Evolutionary conservation across 2,888 invertebrate species (phyloP).

Genomic region (Agonum fuliginosum): DNA sequence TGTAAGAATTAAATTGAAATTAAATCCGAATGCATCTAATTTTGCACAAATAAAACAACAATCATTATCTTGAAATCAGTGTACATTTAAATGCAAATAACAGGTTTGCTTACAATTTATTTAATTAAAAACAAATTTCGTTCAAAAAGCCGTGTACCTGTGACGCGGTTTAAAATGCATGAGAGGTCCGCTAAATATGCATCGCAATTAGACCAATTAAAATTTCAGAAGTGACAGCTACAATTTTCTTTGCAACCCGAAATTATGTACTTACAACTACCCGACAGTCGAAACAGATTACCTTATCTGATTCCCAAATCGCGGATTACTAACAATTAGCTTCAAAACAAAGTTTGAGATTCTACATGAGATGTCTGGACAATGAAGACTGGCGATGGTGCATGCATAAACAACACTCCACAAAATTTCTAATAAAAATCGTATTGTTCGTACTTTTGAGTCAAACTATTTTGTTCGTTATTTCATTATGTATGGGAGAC

Average conservation of each 20-base stretch:
- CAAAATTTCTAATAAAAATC: too few relatives aligned
- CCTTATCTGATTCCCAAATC: constrained; percentile 23
- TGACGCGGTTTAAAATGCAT: constrained; percentile 26
- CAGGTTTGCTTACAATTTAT: constrained; percentile 28
- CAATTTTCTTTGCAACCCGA: constrained; percentile 16
- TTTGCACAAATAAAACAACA: background rate
- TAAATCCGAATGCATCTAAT: background rate
- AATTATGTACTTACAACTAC: constrained; percentile 35
- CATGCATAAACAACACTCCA: too few relatives aligned
- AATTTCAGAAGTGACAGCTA: constrained; percentile 33
- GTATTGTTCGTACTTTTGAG: too few relatives aligned
- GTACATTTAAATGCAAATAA: constrained; percentile 30
- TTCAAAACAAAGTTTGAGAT: constrained; percentile 10
- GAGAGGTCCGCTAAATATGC: constrained; percentile 4
- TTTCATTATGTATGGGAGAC: too few relatives aligned
- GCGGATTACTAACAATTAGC: constrained; percentile 16
- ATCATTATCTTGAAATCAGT: background rate
- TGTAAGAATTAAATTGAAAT: constrained; percentile 2
- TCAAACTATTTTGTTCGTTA: too few relatives aligned
- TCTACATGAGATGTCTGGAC: constrained; percentile 8
- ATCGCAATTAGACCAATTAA: constrained; percentile 35
- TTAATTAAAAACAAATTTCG: constrained; percentile 35
- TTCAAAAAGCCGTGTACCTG: constrained; percentile 18
- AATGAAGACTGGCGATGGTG: too few relatives aligned
- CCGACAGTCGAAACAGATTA: constrained; percentile 26